Evolutionary conservation across 2,888 invertebrate genomes (phyloP), one percentile per base, ranked within the genome.

Genomic region (Noctua pronuba): DNA sequence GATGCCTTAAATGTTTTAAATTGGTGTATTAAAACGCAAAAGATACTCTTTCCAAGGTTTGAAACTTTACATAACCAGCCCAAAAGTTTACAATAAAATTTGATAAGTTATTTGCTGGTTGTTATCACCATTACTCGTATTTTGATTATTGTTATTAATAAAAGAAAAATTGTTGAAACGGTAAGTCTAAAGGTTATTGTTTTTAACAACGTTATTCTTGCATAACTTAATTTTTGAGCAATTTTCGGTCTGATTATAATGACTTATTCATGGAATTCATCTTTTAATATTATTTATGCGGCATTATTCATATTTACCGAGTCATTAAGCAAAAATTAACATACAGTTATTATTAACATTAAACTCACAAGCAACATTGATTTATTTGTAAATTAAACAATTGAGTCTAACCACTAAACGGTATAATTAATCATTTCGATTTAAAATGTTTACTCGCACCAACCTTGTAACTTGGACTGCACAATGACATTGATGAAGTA

Each of bases 401-500:
- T 66, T 31, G 5, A 46, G 24, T 44, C 28, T 3, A 75, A 49
- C 21, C 10, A 44, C 21, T 35, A 65, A 80, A 58, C 2, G n/a
- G 38, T 60, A 1, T 10, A 38, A 41, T 70, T 62, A 70, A 75
- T 80, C 18, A 72, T 62, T 1, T 52, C 8, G 35, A 71, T 64
- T 41, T 49, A 38, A 13, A 69, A 62, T 35, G 62, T 71, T 44
- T 41, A 38, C 1, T 64, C 67, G 83, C 67, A 5, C 11, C 31
- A 75, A 72, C 83, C 83, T 84, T 78, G 28, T 84, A 35, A 80
- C 80, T 82, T 83, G 60, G 24, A 71, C 81, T 71, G 79, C 66
- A 79, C 46, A 18, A 68, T 68, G 87, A 84, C 85, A 88, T 85
- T 90, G 88, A 88, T 88, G 70, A 78, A 86, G 83, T 82, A 79